Percentiles rank a stretch among this genome's conserved stretches.
Conservation (phyloP, 1,140 invertebrate species). For the Micrasema longulum region DNA sequence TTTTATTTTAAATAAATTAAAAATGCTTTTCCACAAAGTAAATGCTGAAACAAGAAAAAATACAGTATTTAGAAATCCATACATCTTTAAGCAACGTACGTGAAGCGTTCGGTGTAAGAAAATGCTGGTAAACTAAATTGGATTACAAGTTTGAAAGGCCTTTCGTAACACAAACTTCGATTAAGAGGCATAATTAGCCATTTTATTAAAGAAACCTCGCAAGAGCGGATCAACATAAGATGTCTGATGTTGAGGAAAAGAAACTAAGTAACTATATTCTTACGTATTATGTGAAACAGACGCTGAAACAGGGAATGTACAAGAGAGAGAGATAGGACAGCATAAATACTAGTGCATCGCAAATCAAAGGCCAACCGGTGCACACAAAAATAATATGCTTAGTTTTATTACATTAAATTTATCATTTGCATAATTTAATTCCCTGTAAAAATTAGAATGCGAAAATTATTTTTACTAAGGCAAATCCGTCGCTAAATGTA, state of each 20-base stretch:
- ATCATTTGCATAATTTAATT: too few species aligned
- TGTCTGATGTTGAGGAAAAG: too few species aligned
- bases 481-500: too few species aligned
- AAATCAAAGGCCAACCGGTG: not conserved
- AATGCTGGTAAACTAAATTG: slow-evolving; percentile 6
- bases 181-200: slow-evolving; percentile 22
- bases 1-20: too few species aligned
- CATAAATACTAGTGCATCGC: not conserved
- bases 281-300: too few species aligned
- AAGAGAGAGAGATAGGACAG: not conserved
- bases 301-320: too few species aligned
- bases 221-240: not conserved
- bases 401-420: too few species aligned
- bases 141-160: slow-evolving; percentile 5
- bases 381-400: not conserved
- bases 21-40: too few species aligned
- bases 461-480: too few species aligned
- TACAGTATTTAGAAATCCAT: not conserved
- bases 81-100: not conserved
- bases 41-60: too few species aligned
- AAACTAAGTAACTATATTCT: too few species aligned
- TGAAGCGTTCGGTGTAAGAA: not conserved
- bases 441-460: too few species aligned
- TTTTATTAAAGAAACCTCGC: slow-evolving; percentile 17
- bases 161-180: slow-evolving; percentile 16